These are phyloP conservation scores for Hyposoter dolosus DNA, from an alignment of 2,888 invertebrate genomes.

Conservation along the genomic window DNA sequence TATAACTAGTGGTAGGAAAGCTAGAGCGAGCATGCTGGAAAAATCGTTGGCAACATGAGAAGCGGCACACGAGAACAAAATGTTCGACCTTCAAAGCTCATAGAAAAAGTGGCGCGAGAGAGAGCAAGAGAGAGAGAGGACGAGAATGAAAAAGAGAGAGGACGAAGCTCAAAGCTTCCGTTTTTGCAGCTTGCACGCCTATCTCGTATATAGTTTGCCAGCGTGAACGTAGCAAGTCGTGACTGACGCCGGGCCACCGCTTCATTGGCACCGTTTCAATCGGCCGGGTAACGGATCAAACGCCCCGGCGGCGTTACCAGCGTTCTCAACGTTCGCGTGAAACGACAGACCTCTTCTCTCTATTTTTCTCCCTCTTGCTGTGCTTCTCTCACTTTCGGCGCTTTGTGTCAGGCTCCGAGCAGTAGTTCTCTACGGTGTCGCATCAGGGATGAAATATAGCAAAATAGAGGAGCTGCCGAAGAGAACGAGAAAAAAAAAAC, in stretches of 20 bases:
- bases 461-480: slow-evolving; percentile 31
- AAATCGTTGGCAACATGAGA: slow-evolving; percentile 55
- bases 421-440: slow-evolving; percentile 71
- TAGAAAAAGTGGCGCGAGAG: slow-evolving; percentile 40
- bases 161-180: slow-evolving; percentile 67
- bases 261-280: slow-evolving; percentile 84
- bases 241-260: slow-evolving; percentile 67
- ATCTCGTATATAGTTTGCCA: slow-evolving; percentile 58
- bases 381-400: slow-evolving; percentile 49
- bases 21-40: slow-evolving; percentile 14
- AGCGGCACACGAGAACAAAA: slow-evolving; percentile 58
- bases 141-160: slow-evolving; percentile 40
- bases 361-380: slow-evolving; percentile 63
- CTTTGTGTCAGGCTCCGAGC: slow-evolving; percentile 72
- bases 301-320: slow-evolving; percentile 73
- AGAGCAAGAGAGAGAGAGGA: slow-evolving; percentile 18
- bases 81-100: slow-evolving; percentile 68
- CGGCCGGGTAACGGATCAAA: slow-evolving; percentile 80
- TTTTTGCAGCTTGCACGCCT: slow-evolving; percentile 64
- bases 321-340: slow-evolving; percentile 70
- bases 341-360: slow-evolving; percentile 66
- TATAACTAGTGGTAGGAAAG: slow-evolving; percentile 40
- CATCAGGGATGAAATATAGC: slow-evolving; percentile 60
- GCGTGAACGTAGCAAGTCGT: slow-evolving; percentile 62
- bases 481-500: slow-evolving; percentile 1